Percentiles rank a stretch among this genome's conserved stretches.
These are phyloP conservation scores for Carassius carassius DNA, from an alignment of 2,113 vertebrate species.

Conservation along the genomic window DNA sequence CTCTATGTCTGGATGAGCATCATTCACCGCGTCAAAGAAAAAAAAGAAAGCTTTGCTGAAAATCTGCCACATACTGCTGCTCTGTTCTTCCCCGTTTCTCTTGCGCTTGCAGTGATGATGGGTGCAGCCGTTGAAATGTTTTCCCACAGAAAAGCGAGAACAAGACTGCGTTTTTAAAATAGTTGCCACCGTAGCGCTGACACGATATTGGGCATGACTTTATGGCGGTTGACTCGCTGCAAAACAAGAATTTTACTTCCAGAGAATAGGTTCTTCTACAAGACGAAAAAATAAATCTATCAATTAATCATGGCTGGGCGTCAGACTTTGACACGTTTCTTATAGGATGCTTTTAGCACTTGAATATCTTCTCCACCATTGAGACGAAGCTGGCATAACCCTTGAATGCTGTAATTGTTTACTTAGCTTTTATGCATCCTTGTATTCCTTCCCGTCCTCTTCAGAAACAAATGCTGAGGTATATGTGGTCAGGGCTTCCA, in stretches of 20 bases:
- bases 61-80: background rate
- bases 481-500: background rate
- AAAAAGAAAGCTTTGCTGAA: background rate
- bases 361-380: background rate
- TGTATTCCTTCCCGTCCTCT: slow-evolving; percentile 2
- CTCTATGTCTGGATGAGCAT: slow-evolving; percentile 38
- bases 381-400: background rate
- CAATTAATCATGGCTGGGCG: background rate
- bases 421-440: background rate
- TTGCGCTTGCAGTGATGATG: background rate
- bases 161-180: slow-evolving; percentile 40
- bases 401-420: slow-evolving; percentile 5
- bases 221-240: background rate
- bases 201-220: background rate
- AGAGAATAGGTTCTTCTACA: background rate
- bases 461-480: slow-evolving; percentile 4
- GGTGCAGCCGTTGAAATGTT: slow-evolving; percentile 48
- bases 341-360: slow-evolving; percentile 19
- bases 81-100: slow-evolving; percentile 29
- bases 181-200: background rate
- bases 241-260: background rate
- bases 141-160: slow-evolving; percentile 43
- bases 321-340: slow-evolving; percentile 17
- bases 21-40: slow-evolving; percentile 44
- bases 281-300: too few species aligned